Conservation (phyloP, 1,140 invertebrate genomes). For the Proctacanthus coquilletti region DNA sequence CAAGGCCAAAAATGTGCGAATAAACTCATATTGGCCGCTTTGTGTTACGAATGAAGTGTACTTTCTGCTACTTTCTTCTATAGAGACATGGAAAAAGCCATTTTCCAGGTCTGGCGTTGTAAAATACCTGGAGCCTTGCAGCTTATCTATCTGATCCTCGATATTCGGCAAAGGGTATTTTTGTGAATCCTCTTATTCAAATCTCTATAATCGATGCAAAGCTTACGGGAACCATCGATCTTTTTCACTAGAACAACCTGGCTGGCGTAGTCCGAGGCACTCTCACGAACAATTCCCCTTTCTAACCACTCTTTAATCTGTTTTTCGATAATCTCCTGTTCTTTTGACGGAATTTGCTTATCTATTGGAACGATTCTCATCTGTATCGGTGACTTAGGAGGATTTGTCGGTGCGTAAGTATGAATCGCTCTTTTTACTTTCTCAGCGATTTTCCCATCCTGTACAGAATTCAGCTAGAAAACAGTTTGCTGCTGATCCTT, state of each 20-base stretch:
- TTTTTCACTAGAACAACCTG: conserved; percentile 30
- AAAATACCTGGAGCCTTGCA: conserved; percentile 24
- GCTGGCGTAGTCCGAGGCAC: conserved; percentile 25
- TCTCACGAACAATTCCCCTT: conserved; percentile 14
- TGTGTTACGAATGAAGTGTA: conserved; percentile 31
- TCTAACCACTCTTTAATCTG: conserved; percentile 20
- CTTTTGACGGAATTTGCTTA: conserved; percentile 14
- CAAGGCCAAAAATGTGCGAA: conserved; percentile 29
- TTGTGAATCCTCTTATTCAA: conserved; percentile 13
- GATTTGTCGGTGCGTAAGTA: no score
- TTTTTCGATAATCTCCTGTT: conserved; percentile 14
- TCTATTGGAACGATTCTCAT: no score
- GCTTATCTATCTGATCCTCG: conserved; percentile 15
- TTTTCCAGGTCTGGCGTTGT: conserved; percentile 24
- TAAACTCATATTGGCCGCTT: conserved; percentile 26
- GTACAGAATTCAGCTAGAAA: no score
- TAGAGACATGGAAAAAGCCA: conserved; percentile 32
- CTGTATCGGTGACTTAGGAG: no score
- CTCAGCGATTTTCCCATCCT: no score
- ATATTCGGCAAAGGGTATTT: conserved; percentile 15
- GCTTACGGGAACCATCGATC: conserved; percentile 15
- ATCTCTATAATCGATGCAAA: conserved; percentile 30
- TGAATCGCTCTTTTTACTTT: no score
- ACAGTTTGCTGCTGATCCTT: no score
- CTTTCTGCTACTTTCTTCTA: conserved; percentile 17